These are phyloP conservation scores for Pseudachorutes palmiensis DNA, from an alignment of 1,140 invertebrate species.

Conservation along the genomic window DNA sequence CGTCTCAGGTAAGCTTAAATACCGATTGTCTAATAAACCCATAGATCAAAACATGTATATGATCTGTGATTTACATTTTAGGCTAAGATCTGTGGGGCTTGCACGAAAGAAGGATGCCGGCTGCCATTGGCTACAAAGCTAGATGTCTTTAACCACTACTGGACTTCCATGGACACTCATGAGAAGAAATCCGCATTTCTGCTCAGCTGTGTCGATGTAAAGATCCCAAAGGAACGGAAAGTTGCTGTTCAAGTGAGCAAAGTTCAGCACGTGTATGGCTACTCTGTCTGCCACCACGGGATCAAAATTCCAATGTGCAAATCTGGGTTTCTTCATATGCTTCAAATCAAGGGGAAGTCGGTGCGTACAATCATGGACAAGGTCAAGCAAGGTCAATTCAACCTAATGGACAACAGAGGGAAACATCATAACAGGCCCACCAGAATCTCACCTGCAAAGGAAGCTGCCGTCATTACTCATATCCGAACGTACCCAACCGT, in stretches of 20 bases:
- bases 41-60: neutral
- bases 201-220: neutral
- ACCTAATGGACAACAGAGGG: neutral
- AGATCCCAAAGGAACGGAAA: neutral
- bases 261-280: neutral
- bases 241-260: neutral
- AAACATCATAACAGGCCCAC: neutral
- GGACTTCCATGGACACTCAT: neutral
- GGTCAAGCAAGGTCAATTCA: neutral
- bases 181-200: neutral
- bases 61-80: neutral
- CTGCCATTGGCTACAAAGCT: neutral
- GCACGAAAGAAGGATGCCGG: neutral
- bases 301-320: neutral
- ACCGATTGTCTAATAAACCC: neutral
- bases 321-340: neutral
- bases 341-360: neutral
- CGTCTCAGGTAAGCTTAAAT: neutral
- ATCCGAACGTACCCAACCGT: neutral
- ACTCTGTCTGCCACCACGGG: neutral
- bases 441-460: neutral
- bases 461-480: neutral
- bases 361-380: neutral
- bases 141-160: neutral
- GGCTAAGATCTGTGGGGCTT: neutral